Evolutionary conservation across 64 coral and sea anemone genomes (phyloP).

Genomic region (Porites lutea): DNA sequence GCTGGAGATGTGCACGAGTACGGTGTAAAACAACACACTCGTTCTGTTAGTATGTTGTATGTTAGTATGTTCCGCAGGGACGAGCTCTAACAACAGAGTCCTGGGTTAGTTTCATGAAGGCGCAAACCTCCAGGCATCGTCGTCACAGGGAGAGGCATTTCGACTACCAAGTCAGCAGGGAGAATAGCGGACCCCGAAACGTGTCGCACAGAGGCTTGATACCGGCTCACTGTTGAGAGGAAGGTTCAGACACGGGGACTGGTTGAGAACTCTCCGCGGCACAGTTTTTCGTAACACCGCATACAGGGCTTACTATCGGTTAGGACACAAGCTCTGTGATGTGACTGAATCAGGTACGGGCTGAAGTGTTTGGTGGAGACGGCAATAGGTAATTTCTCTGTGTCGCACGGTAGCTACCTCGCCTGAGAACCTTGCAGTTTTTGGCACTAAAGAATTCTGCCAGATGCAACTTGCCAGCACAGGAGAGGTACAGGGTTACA

Average conservation of each 20-base stretch:
- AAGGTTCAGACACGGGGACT: background rate
- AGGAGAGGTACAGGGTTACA: too few species aligned
- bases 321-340: too few species aligned
- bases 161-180: constrained; percentile 5
- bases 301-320: too few species aligned
- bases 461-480: background rate
- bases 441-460: constrained; percentile 17
- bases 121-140: background rate
- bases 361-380: too few species aligned
- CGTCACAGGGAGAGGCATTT: constrained; percentile 7
- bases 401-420: too few species aligned
- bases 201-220: constrained; percentile 8
- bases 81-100: constrained; percentile 4
- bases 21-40: constrained; percentile 2
- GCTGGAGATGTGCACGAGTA: constrained; percentile 6
- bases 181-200: background rate
- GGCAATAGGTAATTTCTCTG: too few species aligned
- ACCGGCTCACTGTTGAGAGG: background rate
- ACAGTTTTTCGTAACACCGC: too few species aligned
- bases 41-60: background rate
- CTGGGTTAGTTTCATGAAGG: background rate
- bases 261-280: too few species aligned
- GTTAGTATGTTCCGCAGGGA: background rate
- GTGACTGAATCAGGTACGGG: too few species aligned
- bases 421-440: background rate